These are phyloP conservation scores for Scomberomorus guttatus DNA, from an alignment of 2,797 vertebrate genomes.

Conservation along the genomic window DNA sequence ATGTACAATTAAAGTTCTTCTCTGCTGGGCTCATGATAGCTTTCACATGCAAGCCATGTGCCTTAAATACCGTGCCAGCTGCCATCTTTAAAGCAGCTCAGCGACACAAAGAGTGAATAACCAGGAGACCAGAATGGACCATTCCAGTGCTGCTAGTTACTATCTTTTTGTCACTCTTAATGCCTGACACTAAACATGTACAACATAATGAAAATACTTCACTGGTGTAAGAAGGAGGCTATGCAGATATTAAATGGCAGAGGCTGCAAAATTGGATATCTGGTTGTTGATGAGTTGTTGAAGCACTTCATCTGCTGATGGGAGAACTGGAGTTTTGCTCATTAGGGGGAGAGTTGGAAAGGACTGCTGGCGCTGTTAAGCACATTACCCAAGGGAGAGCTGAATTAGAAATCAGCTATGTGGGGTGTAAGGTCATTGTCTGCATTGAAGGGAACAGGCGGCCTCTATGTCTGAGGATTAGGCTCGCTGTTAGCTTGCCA, in stretches of 20 bases:
- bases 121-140: background rate
- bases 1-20: background rate
- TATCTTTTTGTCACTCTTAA: conserved; percentile 20
- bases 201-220: background rate
- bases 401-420: conserved; percentile 89
- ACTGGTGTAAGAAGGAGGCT: background rate
- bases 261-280: background rate
- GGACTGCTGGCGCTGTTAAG: conserved; percentile 60
- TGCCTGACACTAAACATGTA: background rate
- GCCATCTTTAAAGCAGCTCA: conserved; percentile 45
- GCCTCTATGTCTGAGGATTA: conserved; percentile 81
- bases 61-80: conserved; percentile 59
- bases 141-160: background rate
- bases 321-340: conserved; percentile 29
- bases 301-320: conserved; percentile 18
- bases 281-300: conserved; percentile 16
- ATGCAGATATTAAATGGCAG: background rate
- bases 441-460: conserved; percentile 79
- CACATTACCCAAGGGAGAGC: conserved; percentile 63
- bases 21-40: conserved; percentile 14
- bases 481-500: conserved; percentile 73
- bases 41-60: conserved; percentile 38
- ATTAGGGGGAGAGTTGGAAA: conserved; percentile 23
- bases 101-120: background rate
- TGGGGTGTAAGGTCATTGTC: conserved; percentile 80